Evolutionary conservation across 2,113 vertebrate genomes (phyloP).

Genomic region (Sminthopsis crassicaudata): DNA sequence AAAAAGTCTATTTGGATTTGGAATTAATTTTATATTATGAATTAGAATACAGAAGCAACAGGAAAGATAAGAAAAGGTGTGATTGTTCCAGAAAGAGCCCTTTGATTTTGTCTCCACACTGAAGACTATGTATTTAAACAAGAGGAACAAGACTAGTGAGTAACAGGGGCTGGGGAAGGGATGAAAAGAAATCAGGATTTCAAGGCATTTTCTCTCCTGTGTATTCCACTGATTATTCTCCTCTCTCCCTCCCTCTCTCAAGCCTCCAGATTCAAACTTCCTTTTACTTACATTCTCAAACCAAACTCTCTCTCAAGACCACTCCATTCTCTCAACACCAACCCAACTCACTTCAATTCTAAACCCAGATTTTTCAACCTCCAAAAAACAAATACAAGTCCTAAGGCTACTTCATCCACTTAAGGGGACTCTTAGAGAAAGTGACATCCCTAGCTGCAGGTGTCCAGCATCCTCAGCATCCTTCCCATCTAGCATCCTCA

Average conservation of each 20-base stretch:
- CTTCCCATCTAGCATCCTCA: background rate
- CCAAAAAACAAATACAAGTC: background rate
- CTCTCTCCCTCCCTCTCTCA: background rate
- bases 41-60: background rate
- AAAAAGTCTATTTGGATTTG: background rate
- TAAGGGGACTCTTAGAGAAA: background rate
- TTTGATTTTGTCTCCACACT: background rate
- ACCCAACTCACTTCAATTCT: background rate
- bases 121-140: background rate
- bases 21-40: background rate
- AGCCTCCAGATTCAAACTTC: background rate
- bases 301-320: background rate
- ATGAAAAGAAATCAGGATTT: background rate
- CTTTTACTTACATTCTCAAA: background rate
- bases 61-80: background rate
- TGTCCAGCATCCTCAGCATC: background rate
- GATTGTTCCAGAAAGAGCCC: background rate
- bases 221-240: background rate
- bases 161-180: background rate
- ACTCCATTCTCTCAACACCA: background rate
- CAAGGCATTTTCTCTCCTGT: background rate
- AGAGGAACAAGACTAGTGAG: background rate
- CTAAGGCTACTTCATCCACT: background rate
- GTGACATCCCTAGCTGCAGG: background rate
- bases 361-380: background rate